phyloP scores from a whole-genome alignment of 2,888 invertebrate genomes.

The Amblyteles armatorius region DNA sequence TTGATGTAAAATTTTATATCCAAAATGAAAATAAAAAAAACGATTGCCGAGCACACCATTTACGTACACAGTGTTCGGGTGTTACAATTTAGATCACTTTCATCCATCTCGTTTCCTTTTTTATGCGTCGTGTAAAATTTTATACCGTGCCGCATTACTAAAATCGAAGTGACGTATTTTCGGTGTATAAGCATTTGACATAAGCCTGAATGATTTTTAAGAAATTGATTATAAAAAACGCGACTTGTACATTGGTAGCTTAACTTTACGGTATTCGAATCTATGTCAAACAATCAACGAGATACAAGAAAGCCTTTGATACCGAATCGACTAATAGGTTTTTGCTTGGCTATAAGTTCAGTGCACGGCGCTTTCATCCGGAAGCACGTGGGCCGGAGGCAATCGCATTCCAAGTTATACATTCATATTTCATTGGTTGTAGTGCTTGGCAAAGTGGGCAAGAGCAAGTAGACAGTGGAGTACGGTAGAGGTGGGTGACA shows the following conservation, averaged over 20 bases:
- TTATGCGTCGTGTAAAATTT: background rate
- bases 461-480: constrained; percentile 42
- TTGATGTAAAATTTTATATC: constrained; percentile 2
- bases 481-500: constrained; percentile 23
- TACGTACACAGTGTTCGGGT: background rate
- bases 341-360: background rate
- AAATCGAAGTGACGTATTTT: too few species aligned
- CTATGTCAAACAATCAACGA: background rate
- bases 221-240: background rate
- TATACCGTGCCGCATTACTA: background rate
- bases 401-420: constrained; percentile 7
- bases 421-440: constrained; percentile 24
- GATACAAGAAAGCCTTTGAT: too few species aligned
- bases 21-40: background rate
- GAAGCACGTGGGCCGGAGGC: background rate
- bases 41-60: background rate
- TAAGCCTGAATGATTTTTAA: background rate
- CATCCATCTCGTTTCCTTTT: background rate
- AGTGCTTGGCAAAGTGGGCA: constrained; percentile 29
- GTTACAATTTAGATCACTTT: constrained; percentile 31
- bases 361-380: background rate
- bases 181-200: too few species aligned
- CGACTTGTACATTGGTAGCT: background rate
- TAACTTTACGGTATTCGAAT: background rate
- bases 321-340: background rate